Evolutionary conservation across 1,140 invertebrate species (phyloP).

Genomic region (Lordiphosa stackelbergi): DNA sequence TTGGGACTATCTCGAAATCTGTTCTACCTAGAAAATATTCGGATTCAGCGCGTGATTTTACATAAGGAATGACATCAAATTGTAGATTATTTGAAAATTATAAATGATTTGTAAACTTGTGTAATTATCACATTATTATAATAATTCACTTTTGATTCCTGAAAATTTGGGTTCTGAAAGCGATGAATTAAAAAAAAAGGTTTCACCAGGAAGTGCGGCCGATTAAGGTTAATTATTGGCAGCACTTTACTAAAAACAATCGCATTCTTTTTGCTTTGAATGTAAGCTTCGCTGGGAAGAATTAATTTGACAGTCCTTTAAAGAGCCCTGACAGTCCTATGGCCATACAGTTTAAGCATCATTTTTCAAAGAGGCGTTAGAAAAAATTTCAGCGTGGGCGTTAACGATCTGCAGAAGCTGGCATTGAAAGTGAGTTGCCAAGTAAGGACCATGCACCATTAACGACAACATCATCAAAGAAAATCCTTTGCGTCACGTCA

Average conservation of each 20-base stretch:
- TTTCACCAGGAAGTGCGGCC: too few relatives aligned
- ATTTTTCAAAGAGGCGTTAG: slow-evolving; percentile 53
- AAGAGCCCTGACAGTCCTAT: background rate
- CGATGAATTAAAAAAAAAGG: too few relatives aligned
- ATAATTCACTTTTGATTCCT: too few relatives aligned
- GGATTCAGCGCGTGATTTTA: too few relatives aligned
- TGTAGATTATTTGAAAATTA: too few relatives aligned
- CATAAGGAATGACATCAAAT: too few relatives aligned
- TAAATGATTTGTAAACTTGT: too few relatives aligned
- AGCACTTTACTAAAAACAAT: slow-evolving; percentile 34
- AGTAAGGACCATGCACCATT: slow-evolving; percentile 55
- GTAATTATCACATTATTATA: too few relatives aligned
- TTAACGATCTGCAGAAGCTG: slow-evolving; percentile 41
- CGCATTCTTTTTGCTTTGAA: slow-evolving; percentile 27
- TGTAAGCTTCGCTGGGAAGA: slow-evolving; percentile 22
- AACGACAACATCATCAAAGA: slow-evolving; percentile 72
- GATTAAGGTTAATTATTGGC: too few relatives aligned
- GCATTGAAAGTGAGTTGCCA: slow-evolving; percentile 31
- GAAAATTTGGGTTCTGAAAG: too few relatives aligned
- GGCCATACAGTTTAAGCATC: slow-evolving; percentile 18
- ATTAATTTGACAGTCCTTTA: slow-evolving; percentile 39
- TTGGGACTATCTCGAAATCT: too few relatives aligned
- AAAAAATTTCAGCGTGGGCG: slow-evolving; percentile 27
- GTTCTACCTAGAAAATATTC: too few relatives aligned
- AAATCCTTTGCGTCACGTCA: slow-evolving; percentile 68